Evolutionary conservation across 2,888 invertebrate species (phyloP).

Genomic region (Electrophaes corylata): DNA sequence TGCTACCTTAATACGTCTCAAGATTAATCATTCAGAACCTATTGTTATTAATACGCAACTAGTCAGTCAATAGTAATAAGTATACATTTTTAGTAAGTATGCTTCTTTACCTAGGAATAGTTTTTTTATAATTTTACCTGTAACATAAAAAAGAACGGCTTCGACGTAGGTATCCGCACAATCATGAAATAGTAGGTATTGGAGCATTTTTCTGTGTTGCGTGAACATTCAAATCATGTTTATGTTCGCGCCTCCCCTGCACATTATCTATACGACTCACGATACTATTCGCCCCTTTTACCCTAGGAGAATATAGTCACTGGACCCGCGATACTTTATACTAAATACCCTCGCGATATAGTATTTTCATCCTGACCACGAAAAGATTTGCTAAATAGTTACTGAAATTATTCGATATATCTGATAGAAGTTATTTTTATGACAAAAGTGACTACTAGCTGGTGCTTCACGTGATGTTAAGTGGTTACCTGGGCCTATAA

Average conservation of each 20-base stretch:
- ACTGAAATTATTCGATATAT: neutral
- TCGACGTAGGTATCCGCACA: conserved; percentile 16
- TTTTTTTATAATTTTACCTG: conserved; percentile 13
- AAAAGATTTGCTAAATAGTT: conserved; percentile 9
- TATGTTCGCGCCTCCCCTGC: conserved; percentile 47
- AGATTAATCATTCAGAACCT: neutral
- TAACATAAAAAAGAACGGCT: conserved; percentile 21
- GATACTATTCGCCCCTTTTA: conserved; percentile 35
- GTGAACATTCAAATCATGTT: conserved; percentile 44
- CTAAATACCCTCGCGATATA: too few species aligned
- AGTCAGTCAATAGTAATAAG: neutral
- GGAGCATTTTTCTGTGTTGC: conserved; percentile 38
- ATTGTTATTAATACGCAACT: neutral
- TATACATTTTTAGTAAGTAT: conserved; percentile 7
- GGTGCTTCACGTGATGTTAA: too few species aligned
- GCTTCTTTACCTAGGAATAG: conserved; percentile 4
- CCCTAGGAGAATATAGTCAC: conserved; percentile 3
- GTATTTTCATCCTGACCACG: neutral
- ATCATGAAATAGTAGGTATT: conserved; percentile 38
- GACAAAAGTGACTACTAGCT: too few species aligned
- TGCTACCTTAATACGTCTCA: neutral
- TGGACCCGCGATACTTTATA: neutral
- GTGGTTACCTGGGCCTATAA: too few species aligned
- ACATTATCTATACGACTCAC: conserved; percentile 46
- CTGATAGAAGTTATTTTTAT: too few species aligned